Conservation (phyloP, 1,140 invertebrate genomes). For the Rhysida immarginata region DNA sequence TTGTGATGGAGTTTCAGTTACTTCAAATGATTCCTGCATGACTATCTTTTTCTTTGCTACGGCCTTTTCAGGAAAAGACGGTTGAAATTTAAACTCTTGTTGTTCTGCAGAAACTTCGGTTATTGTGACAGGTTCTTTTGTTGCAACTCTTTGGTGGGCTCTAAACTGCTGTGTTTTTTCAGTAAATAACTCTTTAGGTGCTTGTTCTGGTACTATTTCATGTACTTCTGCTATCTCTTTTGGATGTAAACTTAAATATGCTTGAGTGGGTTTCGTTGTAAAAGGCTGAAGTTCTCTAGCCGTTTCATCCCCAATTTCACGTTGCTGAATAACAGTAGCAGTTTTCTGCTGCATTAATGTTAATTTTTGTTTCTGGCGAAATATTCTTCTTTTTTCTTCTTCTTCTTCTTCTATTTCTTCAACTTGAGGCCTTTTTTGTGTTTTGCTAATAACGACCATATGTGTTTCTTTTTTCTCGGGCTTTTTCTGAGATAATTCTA, state of each 20-base stretch:
- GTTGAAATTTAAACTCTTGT: neutral
- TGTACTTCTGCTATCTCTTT: neutral
- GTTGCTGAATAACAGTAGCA: too few species aligned
- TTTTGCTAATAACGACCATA: too few species aligned
- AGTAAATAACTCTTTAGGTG: neutral
- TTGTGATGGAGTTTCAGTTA: constrained; percentile 13
- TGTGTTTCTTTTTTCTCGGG: too few species aligned
- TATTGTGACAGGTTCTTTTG: neutral
- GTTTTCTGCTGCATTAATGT: too few species aligned
- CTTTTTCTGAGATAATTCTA: too few species aligned
- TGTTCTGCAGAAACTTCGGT: constrained; percentile 5
- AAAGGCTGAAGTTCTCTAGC: neutral
- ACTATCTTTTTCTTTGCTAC: constrained; percentile 10
- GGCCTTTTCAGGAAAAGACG: constrained; percentile 3
- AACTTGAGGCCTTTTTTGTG: too few species aligned
- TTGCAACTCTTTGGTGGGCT: neutral
- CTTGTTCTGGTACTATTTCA: neutral
- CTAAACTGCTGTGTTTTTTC: neutral
- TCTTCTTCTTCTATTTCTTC: neutral
- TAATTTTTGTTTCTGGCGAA: neutral
- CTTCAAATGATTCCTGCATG: constrained; percentile 12
- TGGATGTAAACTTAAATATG: neutral
- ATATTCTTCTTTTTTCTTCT: constrained; percentile 5
- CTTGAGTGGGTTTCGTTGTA: neutral
- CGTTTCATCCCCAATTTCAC: too few species aligned